Percentiles rank a stretch among this genome's conserved stretches.
Conservation (phyloP, 2,888 invertebrate species). For the Atethmia centrago region DNA sequence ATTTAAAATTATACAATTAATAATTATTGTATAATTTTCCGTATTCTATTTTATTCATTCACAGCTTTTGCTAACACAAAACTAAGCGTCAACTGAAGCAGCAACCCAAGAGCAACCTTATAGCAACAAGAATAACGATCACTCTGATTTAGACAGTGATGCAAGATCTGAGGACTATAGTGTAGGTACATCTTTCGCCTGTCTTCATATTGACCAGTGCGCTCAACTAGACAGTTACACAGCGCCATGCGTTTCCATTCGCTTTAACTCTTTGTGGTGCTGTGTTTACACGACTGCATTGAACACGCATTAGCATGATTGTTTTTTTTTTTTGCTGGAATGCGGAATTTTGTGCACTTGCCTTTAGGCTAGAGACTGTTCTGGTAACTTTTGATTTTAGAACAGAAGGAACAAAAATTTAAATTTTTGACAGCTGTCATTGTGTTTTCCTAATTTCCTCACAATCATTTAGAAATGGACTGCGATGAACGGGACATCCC, state of each 20-base stretch:
- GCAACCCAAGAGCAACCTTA: not conserved
- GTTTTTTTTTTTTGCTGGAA: not conserved
- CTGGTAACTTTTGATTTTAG: not conserved
- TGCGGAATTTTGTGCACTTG: not conserved
- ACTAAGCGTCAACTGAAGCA: not conserved
- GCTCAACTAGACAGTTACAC: slow-evolving; percentile 46
- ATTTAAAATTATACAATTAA: no score
- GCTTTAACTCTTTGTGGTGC: slow-evolving; percentile 46
- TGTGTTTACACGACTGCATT: slow-evolving; percentile 42
- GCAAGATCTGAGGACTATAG: not conserved
- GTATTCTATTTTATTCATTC: not conserved
- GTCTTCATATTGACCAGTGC: slow-evolving; percentile 4
- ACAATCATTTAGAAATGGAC: not conserved
- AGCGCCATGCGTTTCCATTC: slow-evolving; percentile 34
- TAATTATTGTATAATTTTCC: no score
- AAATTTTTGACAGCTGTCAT: not conserved
- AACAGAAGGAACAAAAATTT: not conserved
- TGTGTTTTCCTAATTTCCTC: not conserved
- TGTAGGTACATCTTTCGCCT: not conserved
- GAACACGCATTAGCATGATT: slow-evolving; percentile 6
- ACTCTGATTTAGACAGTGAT: not conserved
- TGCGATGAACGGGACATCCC: no score
- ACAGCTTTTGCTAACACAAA: not conserved
- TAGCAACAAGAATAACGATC: not conserved
- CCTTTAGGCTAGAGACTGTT: not conserved